Evolutionary conservation across 2,113 vertebrate species (phyloP).

Genomic region (Otolemur garnettii): DNA sequence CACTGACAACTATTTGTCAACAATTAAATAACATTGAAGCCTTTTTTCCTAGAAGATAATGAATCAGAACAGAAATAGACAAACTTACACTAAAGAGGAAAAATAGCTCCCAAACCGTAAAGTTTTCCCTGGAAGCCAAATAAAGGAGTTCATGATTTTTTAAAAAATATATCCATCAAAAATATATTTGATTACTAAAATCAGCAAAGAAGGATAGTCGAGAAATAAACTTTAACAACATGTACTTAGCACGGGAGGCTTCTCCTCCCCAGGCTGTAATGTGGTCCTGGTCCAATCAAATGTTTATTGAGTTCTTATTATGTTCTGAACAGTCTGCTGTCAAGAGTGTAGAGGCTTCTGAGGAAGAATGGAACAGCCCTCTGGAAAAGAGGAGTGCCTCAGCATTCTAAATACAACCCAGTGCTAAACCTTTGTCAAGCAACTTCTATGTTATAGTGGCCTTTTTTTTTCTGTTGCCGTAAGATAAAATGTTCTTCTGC

Average conservation of each 20-base stretch:
- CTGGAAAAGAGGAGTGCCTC: neutral
- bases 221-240: neutral
- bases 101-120: neutral
- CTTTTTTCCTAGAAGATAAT: constrained; percentile 26
- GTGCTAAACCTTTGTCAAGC: neutral
- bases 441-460: neutral
- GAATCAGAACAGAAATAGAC: neutral
- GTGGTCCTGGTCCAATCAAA: neutral
- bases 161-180: neutral
- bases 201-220: neutral
- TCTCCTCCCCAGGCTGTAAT: neutral
- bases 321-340: neutral
- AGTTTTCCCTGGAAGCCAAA: neutral
- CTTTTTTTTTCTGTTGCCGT: neutral
- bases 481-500: neutral
- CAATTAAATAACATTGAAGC: neutral
- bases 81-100: neutral
- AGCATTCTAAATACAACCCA: neutral
- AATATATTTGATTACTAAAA: constrained; percentile 46
- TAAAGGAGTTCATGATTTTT: neutral
- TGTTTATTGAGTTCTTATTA: neutral
- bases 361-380: neutral
- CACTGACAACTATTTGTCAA: neutral
- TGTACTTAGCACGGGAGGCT: neutral
- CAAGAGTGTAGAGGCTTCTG: neutral